Base-by-base conservation (phyloP, 2,797 vertebrate genomes). In the Spinus pinus region DNA sequence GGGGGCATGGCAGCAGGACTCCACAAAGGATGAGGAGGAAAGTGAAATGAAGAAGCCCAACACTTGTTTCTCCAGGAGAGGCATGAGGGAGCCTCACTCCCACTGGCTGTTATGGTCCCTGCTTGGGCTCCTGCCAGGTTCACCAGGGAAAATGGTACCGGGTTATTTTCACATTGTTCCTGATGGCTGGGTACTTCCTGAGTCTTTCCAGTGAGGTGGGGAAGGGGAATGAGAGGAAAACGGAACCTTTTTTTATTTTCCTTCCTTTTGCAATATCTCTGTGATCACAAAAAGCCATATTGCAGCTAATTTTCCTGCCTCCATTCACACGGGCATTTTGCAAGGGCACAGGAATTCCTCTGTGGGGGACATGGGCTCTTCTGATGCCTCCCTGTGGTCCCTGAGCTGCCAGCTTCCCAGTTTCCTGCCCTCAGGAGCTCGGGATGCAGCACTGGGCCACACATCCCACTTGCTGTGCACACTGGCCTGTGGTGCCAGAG, bases 111-210 rank as follows among this genome's bases (percentile, higher is more conserved):
- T 84, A 57, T 2, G 3, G 39, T 64, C 75, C 28, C 54, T 70
- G 57, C 92, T 96, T 97, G 98, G 98, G 96, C 82, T 69, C 18
- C 75, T 66, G 97, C 97, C 97, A 98, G 95, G 90, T 96, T 97
- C 97, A 96, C 97, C 94, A 97, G 97, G 96, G 96, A 97, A 98
- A 98, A 95, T 87, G 82, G 88, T 97, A 97, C 93, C 0, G 35
- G 53, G 12, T 28, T 95, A 94, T 91, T 95, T 94, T 88, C 81
- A 88, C 94, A 98, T 96, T 96, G 94, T 98, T 98, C 97, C 98
- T 98, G 97, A 87, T 97, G 97, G 96, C 96, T 95, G 96, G 97
- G 90, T 96, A 98, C 97, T 98, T 99, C 98, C 98, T 98, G 97
- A 94, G 96, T 97, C 69, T 88, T 88, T 98, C 98, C 98, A 98